Evolutionary conservation across 2,797 vertebrate genomes (phyloP).

Genomic region (Synaphobranchus kaupii): DNA sequence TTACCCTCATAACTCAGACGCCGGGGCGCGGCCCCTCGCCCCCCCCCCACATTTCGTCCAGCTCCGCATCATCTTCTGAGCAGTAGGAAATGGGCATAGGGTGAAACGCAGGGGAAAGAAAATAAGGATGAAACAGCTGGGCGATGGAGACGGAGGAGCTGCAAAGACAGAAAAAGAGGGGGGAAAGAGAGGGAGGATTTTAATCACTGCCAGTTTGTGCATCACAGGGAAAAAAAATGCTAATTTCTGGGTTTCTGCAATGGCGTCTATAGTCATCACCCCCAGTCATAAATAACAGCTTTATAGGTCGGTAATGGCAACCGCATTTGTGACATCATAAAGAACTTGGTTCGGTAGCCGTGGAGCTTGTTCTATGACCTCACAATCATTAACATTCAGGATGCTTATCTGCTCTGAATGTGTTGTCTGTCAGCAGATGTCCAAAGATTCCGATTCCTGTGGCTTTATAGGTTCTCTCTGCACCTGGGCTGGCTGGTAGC

Average conservation of each 20-base stretch:
- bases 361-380: constrained; percentile 19
- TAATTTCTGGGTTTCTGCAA: background rate
- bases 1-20: background rate
- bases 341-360: constrained; percentile 17
- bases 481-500: background rate
- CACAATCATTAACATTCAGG: constrained; percentile 17
- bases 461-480: background rate
- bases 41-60: background rate
- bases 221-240: background rate
- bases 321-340: background rate
- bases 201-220: background rate
- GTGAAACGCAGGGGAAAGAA: too few relatives aligned
- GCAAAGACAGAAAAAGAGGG: background rate
- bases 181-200: background rate
- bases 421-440: background rate
- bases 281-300: background rate
- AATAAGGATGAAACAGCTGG: background rate
- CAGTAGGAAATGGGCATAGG: too few relatives aligned
- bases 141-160: background rate
- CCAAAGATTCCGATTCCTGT: background rate
- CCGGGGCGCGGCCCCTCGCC: background rate
- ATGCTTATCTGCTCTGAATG: background rate
- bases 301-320: background rate
- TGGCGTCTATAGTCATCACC: background rate
- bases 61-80: background rate